These are phyloP conservation scores for Drosophila tripunctata DNA, from an alignment of 2,888 invertebrate species.

Conservation along the genomic window DNA sequence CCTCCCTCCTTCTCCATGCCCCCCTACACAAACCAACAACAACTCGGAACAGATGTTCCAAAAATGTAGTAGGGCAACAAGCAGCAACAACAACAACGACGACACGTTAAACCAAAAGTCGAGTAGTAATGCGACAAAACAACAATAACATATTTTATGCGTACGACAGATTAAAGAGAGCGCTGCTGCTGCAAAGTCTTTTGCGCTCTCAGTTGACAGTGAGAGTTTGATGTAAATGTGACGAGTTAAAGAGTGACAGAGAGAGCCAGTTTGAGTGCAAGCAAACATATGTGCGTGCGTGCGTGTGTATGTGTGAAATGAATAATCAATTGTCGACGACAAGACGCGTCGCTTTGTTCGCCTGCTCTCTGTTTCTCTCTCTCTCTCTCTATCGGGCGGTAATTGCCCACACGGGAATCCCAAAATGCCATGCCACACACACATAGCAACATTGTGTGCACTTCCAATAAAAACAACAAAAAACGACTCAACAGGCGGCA, in stretches of 20 bases:
- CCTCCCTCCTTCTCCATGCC: too few species aligned
- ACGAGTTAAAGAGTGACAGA: too few species aligned
- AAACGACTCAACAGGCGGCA: conserved; percentile 2
- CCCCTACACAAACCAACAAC: too few species aligned
- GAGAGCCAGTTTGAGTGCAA: too few species aligned
- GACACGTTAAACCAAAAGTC: conserved; percentile 30
- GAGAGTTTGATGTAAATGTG: neutral
- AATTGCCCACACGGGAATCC: conserved; percentile 76
- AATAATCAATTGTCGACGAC: conserved; percentile 69
- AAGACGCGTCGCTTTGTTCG: neutral
- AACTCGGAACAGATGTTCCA: conserved; percentile 47
- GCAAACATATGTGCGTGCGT: conserved; percentile 1
- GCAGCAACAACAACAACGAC: neutral
- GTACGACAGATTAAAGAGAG: conserved; percentile 15
- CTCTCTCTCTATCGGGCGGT: conserved; percentile 23
- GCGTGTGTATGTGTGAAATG: conserved; percentile 42
- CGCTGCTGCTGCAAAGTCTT: conserved; percentile 11
- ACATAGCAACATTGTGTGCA: conserved; percentile 46
- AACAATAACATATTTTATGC: conserved; percentile 7
- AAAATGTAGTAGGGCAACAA: conserved; percentile 10
- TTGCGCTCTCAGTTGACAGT: neutral
- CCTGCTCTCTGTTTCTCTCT: neutral
- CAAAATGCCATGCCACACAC: conserved; percentile 59
- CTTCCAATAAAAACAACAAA: conserved; percentile 40
- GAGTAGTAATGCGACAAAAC: conserved; percentile 34